Base-by-base conservation (phyloP, 2,797 vertebrate genomes). In the Scolopax rusticola region DNA sequence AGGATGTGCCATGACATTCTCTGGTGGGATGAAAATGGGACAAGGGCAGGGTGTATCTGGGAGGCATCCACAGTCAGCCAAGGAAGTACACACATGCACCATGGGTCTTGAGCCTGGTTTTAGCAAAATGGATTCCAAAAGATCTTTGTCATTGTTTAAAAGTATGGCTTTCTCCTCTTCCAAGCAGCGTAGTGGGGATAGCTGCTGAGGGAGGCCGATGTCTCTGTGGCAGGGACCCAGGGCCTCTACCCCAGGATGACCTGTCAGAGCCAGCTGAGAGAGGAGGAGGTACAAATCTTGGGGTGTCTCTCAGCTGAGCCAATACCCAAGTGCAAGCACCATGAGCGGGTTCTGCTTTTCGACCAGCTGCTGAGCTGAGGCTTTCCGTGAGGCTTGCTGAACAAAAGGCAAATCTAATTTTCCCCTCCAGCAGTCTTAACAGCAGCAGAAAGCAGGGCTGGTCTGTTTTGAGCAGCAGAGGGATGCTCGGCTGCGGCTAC, bases 371-470 rank as follows among this genome's bases (percentile, higher is more conserved):
- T 9, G 79, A 69, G 48, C 6, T 51, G 11, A 80, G 57, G 40
- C 85, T 87, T 94, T 92, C 83, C 1, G 0, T 32, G 54, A 93
- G 83, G 41, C 41, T 87, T 70, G 45, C 41, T 83, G 83, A 95
- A 59, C 90, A 89, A 94, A 94, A 92, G 84, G 64, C 74, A 94
- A 80, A 95, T 96, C 57, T 38, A 54, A 90, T 95, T 95, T 94
- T 96, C 85, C 90, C 75, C 84, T 95, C 68, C 91, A 93, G 85
- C 75, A 87, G 84, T 32, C 60, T 87, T 47, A 25, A 45, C 33
- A 14, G 82, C 78, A 80, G 81, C 50, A 73, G 84, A 25, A 63
- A 81, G 63, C 85, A 71, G 53, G 50, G 45, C 27, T 57, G 77
- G 32, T 47, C 74, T 59, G 64, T 15, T 77, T 5, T n/a, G 77